Conservation (phyloP, 1,140 invertebrate genomes). For the Drosophila ambigua region DNA sequence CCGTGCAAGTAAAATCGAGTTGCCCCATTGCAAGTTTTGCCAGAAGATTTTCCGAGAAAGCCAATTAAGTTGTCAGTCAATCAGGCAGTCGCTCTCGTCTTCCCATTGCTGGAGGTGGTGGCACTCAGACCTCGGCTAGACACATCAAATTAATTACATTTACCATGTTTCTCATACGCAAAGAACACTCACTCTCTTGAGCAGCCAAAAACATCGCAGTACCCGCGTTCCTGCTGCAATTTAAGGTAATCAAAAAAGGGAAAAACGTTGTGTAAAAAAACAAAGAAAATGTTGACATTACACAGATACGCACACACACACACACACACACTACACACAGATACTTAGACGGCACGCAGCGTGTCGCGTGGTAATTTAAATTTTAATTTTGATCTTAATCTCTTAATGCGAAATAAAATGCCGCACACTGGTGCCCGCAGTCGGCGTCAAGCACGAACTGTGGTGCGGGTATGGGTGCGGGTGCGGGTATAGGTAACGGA, state of each 20-base stretch:
- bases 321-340: constrained; percentile 10
- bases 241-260: constrained; percentile 60
- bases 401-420: constrained; percentile 83
- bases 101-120: constrained; percentile 11
- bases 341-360: constrained; percentile 37
- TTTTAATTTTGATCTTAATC: constrained; percentile 83
- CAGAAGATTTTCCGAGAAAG: constrained; percentile 57
- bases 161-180: constrained; percentile 25
- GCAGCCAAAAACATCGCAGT: not conserved
- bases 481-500: not conserved
- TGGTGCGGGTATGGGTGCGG: not conserved
- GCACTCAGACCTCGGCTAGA: constrained; percentile 24
- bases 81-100: constrained; percentile 41
- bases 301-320: constrained; percentile 7
- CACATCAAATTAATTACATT: constrained; percentile 66
- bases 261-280: constrained; percentile 20
- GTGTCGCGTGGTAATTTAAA: constrained; percentile 80
- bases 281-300: constrained; percentile 45
- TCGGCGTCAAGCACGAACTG: constrained; percentile 36
- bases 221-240: constrained; percentile 51
- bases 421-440: constrained; percentile 78
- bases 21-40: constrained; percentile 70
- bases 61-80: constrained; percentile 83
- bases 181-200: constrained; percentile 7
- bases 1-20: constrained; percentile 32